Evolutionary conservation across 2,888 invertebrate species (phyloP), one percentile per base, ranked within the genome.

Genomic region (Tipula lateralis): DNA sequence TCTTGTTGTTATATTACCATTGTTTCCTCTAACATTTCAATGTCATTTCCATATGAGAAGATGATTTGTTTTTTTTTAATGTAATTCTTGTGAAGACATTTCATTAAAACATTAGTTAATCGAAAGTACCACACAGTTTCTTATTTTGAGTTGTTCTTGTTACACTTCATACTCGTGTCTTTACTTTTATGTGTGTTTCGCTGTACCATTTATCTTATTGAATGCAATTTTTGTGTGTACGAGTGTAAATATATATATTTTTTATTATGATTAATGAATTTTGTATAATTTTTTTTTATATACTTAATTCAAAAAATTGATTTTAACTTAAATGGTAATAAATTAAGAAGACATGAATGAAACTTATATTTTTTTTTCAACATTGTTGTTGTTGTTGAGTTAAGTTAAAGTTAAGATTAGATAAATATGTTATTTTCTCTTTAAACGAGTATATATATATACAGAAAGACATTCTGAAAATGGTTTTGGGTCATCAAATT

Each of bases 251-350:
- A 24, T 24, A 9, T 66, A 16, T 19, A 19, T 19, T 66, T n/a
- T 66, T 66, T 66, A 66, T 66, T 66, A 66, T 66, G 66, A 66
- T 66, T 66, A 66, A 66, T 66, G 66, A 66, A 66, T 66, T 66
- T 66, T 66, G 66, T 66, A 24, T 7, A 24, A 24, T 24, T 66
- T 66, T 9, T 66, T 66, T 66, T 66, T 24, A 66, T 66, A n/a
- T n/a, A n/a, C n/a, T 24, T 66, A 66, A 66, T 66, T 66, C 66
- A 66, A 66, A 66, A 66, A 66, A 66, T 66, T 66, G 66, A 66
- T 66, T 66, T 66, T 66, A 66, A 66, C 24, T 50, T 66, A 66
- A 66, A 66, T 66, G 66, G 66, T 66, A 66, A 66, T 66, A 66
- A 66, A 66, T 66, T 66, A 66, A 66, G 66, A 66, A 66, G 66